phyloP scores from a whole-genome alignment of 1,140 invertebrate genomes.

The Brachionus asplanchnoidis region DNA sequence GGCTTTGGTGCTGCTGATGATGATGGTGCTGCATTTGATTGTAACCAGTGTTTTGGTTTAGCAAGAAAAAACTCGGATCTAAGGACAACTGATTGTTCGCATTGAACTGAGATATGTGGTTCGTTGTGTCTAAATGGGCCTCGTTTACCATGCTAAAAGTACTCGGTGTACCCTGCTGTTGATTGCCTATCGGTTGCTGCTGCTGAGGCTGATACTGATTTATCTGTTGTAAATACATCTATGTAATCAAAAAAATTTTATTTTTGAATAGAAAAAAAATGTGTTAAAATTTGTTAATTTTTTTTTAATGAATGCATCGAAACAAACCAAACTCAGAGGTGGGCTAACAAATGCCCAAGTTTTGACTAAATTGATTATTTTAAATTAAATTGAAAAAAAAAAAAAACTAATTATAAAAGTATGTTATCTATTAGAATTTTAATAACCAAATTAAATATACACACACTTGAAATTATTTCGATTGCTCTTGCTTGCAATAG shows the following conservation, averaged over 20 bases:
- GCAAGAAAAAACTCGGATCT: not conserved
- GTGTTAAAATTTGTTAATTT: too few relatives aligned
- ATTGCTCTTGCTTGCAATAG: not conserved
- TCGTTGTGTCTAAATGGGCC: not conserved
- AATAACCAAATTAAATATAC: not conserved
- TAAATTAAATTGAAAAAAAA: not conserved
- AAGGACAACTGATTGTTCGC: not conserved
- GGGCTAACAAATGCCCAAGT: not conserved
- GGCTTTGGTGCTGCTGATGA: not conserved
- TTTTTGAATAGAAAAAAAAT: not conserved
- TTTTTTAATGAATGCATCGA: not conserved
- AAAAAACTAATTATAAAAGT: not conserved
- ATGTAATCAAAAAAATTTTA: not conserved
- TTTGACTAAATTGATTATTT: not conserved
- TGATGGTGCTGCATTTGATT: not conserved
- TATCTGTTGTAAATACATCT: constrained; percentile 12
- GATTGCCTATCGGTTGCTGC: not conserved
- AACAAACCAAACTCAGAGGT: not conserved
- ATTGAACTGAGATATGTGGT: not conserved
- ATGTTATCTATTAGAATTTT: not conserved
- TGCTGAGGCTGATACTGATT: not conserved
- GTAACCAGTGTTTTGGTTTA: not conserved
- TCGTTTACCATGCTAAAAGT: not conserved
- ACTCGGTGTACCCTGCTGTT: not conserved
- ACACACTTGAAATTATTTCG: constrained; percentile 15